These are phyloP conservation scores for Brachyalestes nurse DNA, from an alignment of 2,797 vertebrate species.

Conservation along the genomic window DNA sequence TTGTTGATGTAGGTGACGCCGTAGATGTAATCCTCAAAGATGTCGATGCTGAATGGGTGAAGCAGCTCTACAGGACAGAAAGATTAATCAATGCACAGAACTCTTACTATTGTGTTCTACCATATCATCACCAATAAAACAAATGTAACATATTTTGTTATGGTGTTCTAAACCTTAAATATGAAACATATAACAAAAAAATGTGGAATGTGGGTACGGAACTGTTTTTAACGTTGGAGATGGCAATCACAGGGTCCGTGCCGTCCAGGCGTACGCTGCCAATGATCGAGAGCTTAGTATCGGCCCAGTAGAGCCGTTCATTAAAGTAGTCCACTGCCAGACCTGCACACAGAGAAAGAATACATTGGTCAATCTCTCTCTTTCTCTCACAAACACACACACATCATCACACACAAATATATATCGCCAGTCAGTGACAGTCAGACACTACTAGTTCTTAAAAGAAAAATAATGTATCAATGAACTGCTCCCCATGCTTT, in stretches of 20 bases:
- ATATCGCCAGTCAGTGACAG: too few species aligned
- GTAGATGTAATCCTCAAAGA: constrained; percentile 97
- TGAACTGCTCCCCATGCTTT: neutral
- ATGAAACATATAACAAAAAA: neutral
- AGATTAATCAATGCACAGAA: neutral
- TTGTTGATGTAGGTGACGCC: constrained; percentile 96
- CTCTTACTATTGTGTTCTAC: neutral
- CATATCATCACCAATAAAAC: neutral
- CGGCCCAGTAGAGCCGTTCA: constrained; percentile 96
- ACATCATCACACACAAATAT: neutral
- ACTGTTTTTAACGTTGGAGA: constrained; percentile 90
- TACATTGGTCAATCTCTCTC: neutral
- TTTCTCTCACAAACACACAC: neutral
- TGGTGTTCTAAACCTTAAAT: neutral
- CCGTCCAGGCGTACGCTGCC: constrained; percentile 93
- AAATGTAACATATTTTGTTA: neutral
- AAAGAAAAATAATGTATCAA: neutral
- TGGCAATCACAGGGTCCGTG: constrained; percentile 88
- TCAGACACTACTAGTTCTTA: neutral
- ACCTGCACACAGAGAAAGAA: constrained; percentile 71
- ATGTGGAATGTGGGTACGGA: constrained; percentile 61
- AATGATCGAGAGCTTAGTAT: constrained; percentile 93
- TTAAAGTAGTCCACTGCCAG: constrained; percentile 96
- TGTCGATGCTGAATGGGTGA: constrained; percentile 95
- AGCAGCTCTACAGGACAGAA: constrained; percentile 80